Conservation (phyloP, 2,888 invertebrate species). For the Galeopsomyia nigrocyanea region DNA sequence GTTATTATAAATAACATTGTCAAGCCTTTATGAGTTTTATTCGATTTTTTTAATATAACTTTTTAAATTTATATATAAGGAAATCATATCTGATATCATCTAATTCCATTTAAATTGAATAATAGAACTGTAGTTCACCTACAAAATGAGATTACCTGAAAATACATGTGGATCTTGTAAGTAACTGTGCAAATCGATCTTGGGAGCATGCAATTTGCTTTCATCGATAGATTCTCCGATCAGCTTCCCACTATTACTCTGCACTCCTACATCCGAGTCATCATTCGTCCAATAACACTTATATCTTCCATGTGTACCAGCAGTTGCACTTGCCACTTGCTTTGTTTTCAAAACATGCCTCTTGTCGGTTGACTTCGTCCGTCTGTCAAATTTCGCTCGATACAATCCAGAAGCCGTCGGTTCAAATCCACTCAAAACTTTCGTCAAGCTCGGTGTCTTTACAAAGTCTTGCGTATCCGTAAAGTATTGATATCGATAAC, state of each 20-base stretch:
- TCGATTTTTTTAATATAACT: too few species aligned
- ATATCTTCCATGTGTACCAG: conserved; percentile 25
- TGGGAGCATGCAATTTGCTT: too few species aligned
- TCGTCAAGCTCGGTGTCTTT: conserved; percentile 4
- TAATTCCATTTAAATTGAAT: too few species aligned
- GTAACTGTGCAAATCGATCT: too few species aligned
- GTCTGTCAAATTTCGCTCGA: conserved; percentile 16
- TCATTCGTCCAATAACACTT: conserved; percentile 40
- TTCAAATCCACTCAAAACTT: conserved; percentile 14
- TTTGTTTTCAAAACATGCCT: not conserved
- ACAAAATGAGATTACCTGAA: too few species aligned
- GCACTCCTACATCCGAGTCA: not conserved
- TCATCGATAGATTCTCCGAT: too few species aligned
- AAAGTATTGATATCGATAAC: conserved; percentile 25
- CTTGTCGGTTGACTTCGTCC: conserved; percentile 13
- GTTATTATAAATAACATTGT: too few species aligned
- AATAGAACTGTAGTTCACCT: too few species aligned
- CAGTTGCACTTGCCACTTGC: conserved; percentile 7
- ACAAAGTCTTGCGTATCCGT: conserved; percentile 10
- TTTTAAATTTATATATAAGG: too few species aligned
- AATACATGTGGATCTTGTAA: too few species aligned
- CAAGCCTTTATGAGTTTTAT: too few species aligned
- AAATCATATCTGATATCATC: too few species aligned
- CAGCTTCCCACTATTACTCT: not conserved
- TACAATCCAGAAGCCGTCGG: not conserved